Percentiles rank a stretch among this genome's conserved stretches.
These are phyloP conservation scores for Oncorhynchus clarkii DNA, from an alignment of 2,113 vertebrate genomes.

Conservation along the genomic window DNA sequence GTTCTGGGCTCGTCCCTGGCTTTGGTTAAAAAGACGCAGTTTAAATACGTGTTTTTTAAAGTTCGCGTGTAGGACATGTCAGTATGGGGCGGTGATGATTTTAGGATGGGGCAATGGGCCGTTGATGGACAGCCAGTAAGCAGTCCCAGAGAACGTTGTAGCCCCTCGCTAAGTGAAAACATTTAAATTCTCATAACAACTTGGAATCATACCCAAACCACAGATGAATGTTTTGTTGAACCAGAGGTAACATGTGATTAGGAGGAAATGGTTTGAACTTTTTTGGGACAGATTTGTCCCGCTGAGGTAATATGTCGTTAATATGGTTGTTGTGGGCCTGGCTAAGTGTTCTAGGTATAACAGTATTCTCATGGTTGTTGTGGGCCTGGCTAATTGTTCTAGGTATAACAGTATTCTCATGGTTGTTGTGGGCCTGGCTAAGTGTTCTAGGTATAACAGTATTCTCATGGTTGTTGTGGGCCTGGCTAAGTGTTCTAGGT, in stretches of 20 bases:
- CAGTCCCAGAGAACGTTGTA: slow-evolving; percentile 59
- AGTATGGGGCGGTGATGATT: slow-evolving; percentile 29
- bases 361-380: slow-evolving; percentile 29
- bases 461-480: no score
- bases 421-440: no score
- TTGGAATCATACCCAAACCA: slow-evolving; percentile 35
- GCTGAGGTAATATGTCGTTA: slow-evolving; percentile 17
- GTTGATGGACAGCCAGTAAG: slow-evolving; percentile 61
- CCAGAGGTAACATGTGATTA: background rate
- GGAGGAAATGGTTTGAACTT: slow-evolving; percentile 5
- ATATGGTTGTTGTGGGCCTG: slow-evolving; percentile 30
- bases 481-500: no score
- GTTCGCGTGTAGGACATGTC: slow-evolving; percentile 71
- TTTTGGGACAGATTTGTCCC: slow-evolving; percentile 28
- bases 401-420: no score
- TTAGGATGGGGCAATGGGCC: slow-evolving; percentile 1
- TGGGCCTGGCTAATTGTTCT: no score
- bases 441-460: no score
- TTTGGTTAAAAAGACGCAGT: slow-evolving; percentile 53
- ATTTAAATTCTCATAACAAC: slow-evolving; percentile 67
- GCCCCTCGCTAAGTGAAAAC: slow-evolving; percentile 74
- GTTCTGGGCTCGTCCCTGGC: slow-evolving; percentile 24
- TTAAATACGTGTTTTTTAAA: slow-evolving; percentile 41
- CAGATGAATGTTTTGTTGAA: slow-evolving; percentile 3
- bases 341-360: slow-evolving; percentile 14